Evolutionary conservation across 1,140 invertebrate genomes (phyloP).

Genomic region (Scaptomyza montana): DNA sequence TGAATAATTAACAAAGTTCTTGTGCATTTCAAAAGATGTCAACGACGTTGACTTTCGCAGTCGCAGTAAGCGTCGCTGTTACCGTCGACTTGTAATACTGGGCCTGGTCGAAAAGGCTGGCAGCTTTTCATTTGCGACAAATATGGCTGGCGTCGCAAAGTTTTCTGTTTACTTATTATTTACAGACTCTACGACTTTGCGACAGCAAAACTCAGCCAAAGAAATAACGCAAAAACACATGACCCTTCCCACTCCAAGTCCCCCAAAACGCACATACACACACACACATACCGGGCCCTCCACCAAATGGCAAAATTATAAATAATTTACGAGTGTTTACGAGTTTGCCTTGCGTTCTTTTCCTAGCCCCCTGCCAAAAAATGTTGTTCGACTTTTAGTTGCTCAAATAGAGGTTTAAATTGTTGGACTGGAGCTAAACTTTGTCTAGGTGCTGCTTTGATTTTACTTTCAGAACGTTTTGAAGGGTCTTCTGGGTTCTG

Average conservation of each 20-base stretch:
- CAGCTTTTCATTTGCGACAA: slow-evolving; percentile 80
- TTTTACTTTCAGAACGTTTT: slow-evolving; percentile 33
- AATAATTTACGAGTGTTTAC: slow-evolving; percentile 66
- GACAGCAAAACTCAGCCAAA: slow-evolving; percentile 41
- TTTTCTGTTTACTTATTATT: slow-evolving; percentile 81
- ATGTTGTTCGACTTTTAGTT: slow-evolving; percentile 46
- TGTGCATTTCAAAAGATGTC: slow-evolving; percentile 80
- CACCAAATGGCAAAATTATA: slow-evolving; percentile 48
- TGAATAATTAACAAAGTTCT: slow-evolving; percentile 83
- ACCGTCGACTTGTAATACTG: slow-evolving; percentile 32
- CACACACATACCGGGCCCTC: slow-evolving; percentile 5
- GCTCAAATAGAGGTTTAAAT: slow-evolving; percentile 48
- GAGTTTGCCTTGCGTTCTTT: slow-evolving; percentile 43
- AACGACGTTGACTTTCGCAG: slow-evolving; percentile 34
- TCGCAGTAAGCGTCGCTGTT: slow-evolving; percentile 4
- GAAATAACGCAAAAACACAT: slow-evolving; percentile 33
- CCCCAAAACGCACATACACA: not conserved
- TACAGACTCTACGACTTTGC: slow-evolving; percentile 66
- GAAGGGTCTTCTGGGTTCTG: not conserved
- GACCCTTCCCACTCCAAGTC: not conserved
- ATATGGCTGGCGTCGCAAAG: slow-evolving; percentile 73
- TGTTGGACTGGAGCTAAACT: slow-evolving; percentile 4
- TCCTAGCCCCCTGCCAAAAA: slow-evolving; percentile 34
- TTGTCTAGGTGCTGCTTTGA: slow-evolving; percentile 8
- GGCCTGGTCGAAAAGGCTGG: slow-evolving; percentile 53